phyloP scores from a whole-genome alignment of 2,113 vertebrate species.

The Cynopterus brachyotis region DNA sequence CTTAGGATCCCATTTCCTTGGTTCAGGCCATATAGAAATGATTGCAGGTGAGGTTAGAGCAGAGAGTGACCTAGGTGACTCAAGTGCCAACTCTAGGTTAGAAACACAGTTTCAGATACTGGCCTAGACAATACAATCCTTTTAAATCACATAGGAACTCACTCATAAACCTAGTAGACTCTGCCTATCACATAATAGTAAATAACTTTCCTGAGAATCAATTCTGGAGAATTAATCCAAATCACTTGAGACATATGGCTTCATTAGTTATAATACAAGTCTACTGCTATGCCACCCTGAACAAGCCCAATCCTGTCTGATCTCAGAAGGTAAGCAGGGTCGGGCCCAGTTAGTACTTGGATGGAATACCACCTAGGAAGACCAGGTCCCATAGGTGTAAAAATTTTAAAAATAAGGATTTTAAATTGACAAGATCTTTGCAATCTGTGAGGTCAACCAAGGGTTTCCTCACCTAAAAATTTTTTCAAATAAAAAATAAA shows the following conservation, averaged over 20 bases:
- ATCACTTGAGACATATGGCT: background rate
- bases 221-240: constrained; percentile 10
- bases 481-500: no score
- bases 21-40: background rate
- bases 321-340: no score
- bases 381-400: no score
- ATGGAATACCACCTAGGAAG: no score
- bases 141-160: background rate
- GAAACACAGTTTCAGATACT: background rate
- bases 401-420: no score
- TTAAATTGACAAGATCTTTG: no score
- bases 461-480: no score
- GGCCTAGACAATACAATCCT: background rate
- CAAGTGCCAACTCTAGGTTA: background rate
- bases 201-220: background rate
- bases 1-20: background rate
- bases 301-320: no score
- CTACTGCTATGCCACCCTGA: no score
- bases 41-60: background rate
- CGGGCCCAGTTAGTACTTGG: no score
- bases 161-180: background rate
- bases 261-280: background rate
- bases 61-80: background rate
- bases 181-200: background rate
- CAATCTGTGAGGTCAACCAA: no score